phyloP scores from a whole-genome alignment of 2,113 vertebrate genomes.

The Phyllopteryx taeniolatus region DNA sequence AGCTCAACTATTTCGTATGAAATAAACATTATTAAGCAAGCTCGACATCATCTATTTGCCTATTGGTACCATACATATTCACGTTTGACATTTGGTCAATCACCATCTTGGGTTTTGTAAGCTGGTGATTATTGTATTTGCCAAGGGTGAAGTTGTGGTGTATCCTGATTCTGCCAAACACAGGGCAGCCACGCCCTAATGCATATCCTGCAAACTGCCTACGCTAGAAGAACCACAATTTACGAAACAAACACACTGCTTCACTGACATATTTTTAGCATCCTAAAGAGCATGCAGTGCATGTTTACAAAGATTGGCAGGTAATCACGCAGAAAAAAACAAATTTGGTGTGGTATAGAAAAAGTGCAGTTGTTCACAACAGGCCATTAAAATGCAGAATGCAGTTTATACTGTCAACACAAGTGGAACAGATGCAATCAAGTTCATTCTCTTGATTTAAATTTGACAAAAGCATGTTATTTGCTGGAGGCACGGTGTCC shows the following conservation, averaged over 20 bases:
- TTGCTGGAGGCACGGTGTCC: too few species aligned
- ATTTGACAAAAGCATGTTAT: background rate
- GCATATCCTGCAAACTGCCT: background rate
- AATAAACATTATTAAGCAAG: background rate
- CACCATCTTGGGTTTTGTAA: background rate
- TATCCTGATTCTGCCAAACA: background rate
- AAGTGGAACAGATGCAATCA: background rate
- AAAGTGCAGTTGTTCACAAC: background rate
- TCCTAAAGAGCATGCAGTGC: background rate
- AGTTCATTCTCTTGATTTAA: background rate
- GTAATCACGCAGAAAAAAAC: background rate
- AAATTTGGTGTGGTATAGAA: background rate
- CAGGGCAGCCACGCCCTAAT: background rate
- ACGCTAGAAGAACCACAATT: background rate
- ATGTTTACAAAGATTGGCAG: background rate
- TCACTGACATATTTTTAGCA: background rate
- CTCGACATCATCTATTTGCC: background rate
- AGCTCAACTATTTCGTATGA: background rate
- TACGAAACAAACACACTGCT: background rate
- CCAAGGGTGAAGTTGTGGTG: background rate
- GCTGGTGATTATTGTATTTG: background rate
- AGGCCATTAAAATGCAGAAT: background rate
- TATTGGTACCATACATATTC: background rate
- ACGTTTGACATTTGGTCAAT: slow-evolving; percentile 11
- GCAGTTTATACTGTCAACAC: background rate